Evolutionary conservation across 64 coral and sea anemone genomes (phyloP).

Genomic region (Stylophora pistillata): DNA sequence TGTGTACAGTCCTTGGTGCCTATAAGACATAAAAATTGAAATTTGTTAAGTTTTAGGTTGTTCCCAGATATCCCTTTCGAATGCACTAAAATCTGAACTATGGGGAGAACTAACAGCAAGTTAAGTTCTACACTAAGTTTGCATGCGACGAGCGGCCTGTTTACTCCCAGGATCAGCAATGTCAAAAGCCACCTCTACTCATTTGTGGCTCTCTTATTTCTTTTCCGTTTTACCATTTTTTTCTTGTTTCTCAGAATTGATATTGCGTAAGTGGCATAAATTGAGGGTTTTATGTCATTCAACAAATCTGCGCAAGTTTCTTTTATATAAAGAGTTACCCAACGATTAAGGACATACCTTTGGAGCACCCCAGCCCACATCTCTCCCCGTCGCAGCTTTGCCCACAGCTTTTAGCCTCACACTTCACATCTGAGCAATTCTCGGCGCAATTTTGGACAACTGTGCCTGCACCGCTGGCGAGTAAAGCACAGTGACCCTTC

Average conservation of each 20-base stretch:
- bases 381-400: conserved; percentile 31
- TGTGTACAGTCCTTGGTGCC: conserved; percentile 11
- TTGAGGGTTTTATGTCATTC: neutral
- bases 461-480: neutral
- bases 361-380: conserved; percentile 11
- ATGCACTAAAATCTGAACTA: neutral
- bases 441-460: conserved; percentile 27
- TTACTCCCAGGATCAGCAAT: too few species aligned
- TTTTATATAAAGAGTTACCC: too few species aligned
- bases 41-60: neutral
- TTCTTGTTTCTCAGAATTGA: too few species aligned
- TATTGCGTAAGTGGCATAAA: neutral
- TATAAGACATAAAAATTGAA: neutral
- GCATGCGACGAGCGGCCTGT: too few species aligned
- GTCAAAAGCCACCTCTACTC: too few species aligned
- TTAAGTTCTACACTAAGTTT: too few species aligned
- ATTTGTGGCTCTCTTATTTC: too few species aligned
- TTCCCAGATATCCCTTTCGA: neutral
- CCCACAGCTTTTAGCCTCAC: conserved; percentile 2
- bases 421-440: conserved; percentile 17
- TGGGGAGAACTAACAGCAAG: too few species aligned
- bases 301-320: neutral
- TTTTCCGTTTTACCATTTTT: too few species aligned
- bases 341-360: conserved; percentile 12
- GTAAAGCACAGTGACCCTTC: conserved; percentile 19